A percentile compares a stretch with the other conserved stretches of the same genome.
Evolutionary conservation across 2,113 vertebrate species (phyloP).

Genomic region (Charadrius vociferus): DNA sequence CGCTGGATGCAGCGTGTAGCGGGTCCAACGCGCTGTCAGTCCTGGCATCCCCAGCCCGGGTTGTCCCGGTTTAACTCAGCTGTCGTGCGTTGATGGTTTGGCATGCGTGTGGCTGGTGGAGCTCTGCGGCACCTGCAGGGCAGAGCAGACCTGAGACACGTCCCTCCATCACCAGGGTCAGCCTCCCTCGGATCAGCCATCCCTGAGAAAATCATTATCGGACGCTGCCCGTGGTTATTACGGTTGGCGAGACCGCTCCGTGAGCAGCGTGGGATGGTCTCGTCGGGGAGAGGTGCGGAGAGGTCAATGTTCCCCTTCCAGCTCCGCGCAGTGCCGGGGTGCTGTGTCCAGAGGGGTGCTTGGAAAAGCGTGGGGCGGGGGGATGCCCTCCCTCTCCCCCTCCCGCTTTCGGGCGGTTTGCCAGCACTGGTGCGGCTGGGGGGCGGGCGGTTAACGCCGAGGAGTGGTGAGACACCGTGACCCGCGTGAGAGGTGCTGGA

Average conservation of each 20-base stretch:
- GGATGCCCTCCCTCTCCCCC: background rate
- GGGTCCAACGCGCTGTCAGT: fast-evolving
- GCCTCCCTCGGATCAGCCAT: background rate
- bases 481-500: background rate
- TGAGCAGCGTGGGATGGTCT: background rate
- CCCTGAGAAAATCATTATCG: background rate
- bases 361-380: background rate
- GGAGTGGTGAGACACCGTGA: background rate
- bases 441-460: background rate
- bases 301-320: background rate
- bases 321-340: fast-evolving
- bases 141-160: background rate
- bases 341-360: background rate
- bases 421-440: fast-evolving
- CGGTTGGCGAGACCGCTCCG: background rate
- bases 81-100: fast-evolving
- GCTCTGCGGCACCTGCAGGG: fast-evolving
- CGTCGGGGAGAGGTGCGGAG: fast-evolving
- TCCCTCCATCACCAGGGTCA: background rate
- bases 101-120: background rate
- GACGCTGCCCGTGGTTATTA: fast-evolving
- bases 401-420: background rate
- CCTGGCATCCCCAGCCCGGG: background rate
- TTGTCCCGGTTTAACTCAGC: background rate
- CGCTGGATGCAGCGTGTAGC: fast-evolving